Percentiles rank a stretch among this genome's conserved stretches.
These are phyloP conservation scores for Melanaphis sacchari DNA, from an alignment of 1,140 invertebrate species.

Conservation along the genomic window DNA sequence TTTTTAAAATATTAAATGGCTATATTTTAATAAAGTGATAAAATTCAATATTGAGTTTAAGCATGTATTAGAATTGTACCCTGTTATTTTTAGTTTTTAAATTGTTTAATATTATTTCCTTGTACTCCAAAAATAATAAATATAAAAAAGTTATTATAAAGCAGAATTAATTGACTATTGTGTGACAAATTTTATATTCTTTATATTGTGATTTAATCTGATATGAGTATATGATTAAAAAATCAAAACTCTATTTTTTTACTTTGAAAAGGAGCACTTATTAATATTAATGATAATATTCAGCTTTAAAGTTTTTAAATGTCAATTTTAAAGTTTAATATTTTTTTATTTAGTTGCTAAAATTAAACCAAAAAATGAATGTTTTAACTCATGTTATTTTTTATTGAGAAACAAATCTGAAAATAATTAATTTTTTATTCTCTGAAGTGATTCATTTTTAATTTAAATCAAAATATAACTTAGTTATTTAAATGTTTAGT, in stretches of 20 bases:
- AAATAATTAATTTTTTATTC: neutral
- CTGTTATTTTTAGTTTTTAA: neutral
- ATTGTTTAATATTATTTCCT: neutral
- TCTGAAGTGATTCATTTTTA: neutral
- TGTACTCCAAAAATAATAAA: neutral
- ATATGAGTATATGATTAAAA: neutral
- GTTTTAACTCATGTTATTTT: neutral
- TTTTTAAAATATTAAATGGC: neutral
- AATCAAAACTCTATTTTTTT: constrained; percentile 41
- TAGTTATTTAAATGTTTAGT: neutral
- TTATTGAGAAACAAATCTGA: neutral
- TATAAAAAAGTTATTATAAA: neutral
- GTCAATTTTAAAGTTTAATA: neutral
- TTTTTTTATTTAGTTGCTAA: neutral
- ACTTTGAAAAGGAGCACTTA: neutral
- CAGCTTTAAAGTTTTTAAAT: neutral
- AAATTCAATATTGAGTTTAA: neutral
- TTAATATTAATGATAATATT: neutral
- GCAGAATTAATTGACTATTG: neutral
- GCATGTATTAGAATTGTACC: neutral
- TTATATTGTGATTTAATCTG: neutral
- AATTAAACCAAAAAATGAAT: neutral
- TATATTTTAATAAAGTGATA: neutral
- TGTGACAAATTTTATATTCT: constrained; percentile 1
- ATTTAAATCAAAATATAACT: neutral